Conservation (phyloP, 2,797 vertebrate genomes). For the Echeneis naucrates region DNA sequence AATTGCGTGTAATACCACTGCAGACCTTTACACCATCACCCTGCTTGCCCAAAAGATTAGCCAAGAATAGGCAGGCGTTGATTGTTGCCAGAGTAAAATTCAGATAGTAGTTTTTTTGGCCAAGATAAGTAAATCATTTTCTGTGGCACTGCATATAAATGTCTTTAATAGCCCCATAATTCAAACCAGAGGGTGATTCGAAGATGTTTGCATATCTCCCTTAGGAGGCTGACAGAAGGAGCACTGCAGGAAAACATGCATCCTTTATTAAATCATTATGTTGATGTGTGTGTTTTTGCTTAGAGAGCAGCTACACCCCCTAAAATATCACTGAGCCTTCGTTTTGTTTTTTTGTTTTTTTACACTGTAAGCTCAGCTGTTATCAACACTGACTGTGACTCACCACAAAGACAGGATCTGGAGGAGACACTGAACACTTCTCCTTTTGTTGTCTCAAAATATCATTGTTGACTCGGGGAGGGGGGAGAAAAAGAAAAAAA, state of each 20-base stretch:
- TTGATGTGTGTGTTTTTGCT: background rate
- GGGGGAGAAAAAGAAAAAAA: too few species aligned
- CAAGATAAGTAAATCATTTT: background rate
- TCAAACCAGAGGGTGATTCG: background rate
- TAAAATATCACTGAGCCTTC: too few species aligned
- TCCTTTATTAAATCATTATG: background rate
- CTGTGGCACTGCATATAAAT: too few species aligned
- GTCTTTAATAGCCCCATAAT: background rate
- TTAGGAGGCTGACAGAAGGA: background rate
- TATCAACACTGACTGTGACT: slow-evolving; percentile 32
- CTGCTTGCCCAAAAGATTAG: too few species aligned
- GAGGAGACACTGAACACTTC: slow-evolving; percentile 7
- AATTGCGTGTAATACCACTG: too few species aligned
- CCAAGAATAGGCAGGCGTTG: too few species aligned
- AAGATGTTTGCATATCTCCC: background rate
- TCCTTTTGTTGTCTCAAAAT: background rate
- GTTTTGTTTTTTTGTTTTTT: too few species aligned
- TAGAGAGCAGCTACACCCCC: background rate
- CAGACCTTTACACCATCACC: too few species aligned
- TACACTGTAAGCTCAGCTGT: slow-evolving; percentile 11
- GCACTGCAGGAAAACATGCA: background rate
- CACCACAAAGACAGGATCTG: slow-evolving; percentile 6
- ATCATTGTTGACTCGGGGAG: too few species aligned
- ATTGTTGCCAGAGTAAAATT: background rate
- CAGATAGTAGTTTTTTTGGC: background rate